phyloP scores from a whole-genome alignment of 2,888 invertebrate species.

The Autographa pulchrina region DNA sequence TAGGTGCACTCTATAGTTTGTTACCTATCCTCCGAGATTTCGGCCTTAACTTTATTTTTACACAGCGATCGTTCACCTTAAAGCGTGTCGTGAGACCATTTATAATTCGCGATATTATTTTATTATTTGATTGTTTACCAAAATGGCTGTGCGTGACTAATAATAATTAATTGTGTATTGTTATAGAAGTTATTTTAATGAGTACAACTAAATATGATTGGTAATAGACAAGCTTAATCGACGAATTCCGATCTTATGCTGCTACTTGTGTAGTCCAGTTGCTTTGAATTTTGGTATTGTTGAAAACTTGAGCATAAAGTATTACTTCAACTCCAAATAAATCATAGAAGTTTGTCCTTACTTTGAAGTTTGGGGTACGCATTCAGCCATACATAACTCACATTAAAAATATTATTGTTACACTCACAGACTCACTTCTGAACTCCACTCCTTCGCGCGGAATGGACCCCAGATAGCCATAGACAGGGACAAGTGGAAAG shows the following conservation, averaged over 20 bases:
- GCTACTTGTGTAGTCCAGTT: not conserved
- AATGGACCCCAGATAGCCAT: too few species aligned
- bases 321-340: too few species aligned
- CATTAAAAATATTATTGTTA: too few species aligned
- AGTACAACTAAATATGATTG: not conserved
- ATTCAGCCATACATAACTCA: too few species aligned
- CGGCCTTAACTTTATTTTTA: constrained; percentile 79
- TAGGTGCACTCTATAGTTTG: too few species aligned
- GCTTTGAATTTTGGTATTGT: too few species aligned
- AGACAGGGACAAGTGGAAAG: too few species aligned
- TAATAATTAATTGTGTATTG: constrained; percentile 46
- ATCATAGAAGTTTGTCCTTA: too few species aligned
- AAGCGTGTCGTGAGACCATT: constrained; percentile 37
- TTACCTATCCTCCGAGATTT: constrained; percentile 17
- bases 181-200: constrained; percentile 16
- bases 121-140: constrained; percentile 44
- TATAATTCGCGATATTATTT: constrained; percentile 50
- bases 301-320: too few species aligned
- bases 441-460: too few species aligned
- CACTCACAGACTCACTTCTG: too few species aligned
- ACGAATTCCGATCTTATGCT: not conserved
- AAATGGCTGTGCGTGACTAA: constrained; percentile 45
- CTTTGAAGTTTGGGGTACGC: too few species aligned
- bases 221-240: not conserved
- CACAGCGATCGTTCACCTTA: constrained; percentile 73